Evolutionary conservation across 2,113 vertebrate species (phyloP).

Genomic region (Ancistrus triradiatus): DNA sequence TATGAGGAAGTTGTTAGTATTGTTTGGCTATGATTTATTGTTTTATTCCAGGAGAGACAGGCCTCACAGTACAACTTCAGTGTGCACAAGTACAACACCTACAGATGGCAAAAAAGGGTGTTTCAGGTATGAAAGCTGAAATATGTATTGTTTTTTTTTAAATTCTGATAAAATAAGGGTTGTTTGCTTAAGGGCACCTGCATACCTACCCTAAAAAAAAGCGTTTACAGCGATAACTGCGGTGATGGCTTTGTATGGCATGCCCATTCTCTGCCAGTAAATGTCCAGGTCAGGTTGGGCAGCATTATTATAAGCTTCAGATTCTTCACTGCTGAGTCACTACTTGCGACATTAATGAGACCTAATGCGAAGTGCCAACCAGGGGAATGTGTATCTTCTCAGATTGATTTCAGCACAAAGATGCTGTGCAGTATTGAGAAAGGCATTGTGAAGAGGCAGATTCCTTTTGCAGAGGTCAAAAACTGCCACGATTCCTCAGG

Average conservation of each 20-base stretch:
- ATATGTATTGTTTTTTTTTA: too few relatives aligned
- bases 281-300: too few relatives aligned
- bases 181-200: too few relatives aligned
- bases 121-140: too few relatives aligned
- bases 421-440: conserved; percentile 77
- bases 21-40: background rate
- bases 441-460: conserved; percentile 72
- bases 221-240: too few relatives aligned
- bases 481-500: conserved; percentile 66
- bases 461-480: conserved; percentile 69
- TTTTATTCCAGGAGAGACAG: conserved; percentile 51
- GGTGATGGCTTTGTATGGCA: too few relatives aligned
- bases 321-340: too few relatives aligned
- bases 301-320: too few relatives aligned
- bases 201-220: too few relatives aligned
- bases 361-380: background rate
- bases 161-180: too few relatives aligned
- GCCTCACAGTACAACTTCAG: conserved; percentile 69
- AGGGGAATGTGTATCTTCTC: conserved; percentile 30
- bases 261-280: too few relatives aligned
- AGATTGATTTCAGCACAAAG: conserved; percentile 75
- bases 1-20: conserved; percentile 1
- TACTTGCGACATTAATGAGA: too few relatives aligned
- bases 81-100: conserved; percentile 70
- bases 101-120: conserved; percentile 75